These are phyloP conservation scores for Drosophila peninsularis DNA, from an alignment of 2,888 invertebrate species.

Conservation along the genomic window DNA sequence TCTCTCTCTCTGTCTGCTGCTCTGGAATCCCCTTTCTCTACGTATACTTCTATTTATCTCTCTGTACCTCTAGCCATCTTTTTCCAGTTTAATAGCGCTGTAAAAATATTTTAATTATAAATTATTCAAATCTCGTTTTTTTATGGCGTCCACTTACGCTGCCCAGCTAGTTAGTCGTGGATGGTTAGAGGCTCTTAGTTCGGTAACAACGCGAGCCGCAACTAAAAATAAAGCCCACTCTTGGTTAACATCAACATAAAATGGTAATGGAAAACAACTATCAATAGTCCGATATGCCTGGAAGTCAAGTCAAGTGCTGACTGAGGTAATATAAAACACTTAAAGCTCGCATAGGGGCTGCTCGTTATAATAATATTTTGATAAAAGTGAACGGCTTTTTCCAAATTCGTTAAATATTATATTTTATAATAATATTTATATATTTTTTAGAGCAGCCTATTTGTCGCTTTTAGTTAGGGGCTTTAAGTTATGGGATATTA, in stretches of 20 bases:
- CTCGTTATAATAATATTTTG: not conserved
- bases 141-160: conserved; percentile 43
- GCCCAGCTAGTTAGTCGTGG: conserved; percentile 17
- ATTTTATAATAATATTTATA: not conserved
- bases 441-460: not conserved
- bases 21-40: conserved; percentile 11
- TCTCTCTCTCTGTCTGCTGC: not conserved
- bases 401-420: not conserved
- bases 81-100: conserved; percentile 36
- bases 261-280: conserved; percentile 1
- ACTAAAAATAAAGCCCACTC: conserved; percentile 1
- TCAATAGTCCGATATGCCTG: conserved; percentile 7
- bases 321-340: not conserved
- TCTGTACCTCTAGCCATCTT: conserved; percentile 10
- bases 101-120: conserved; percentile 72
- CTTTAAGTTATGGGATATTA: no score
- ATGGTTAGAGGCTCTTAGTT: conserved; percentile 18
- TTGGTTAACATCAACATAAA: not conserved
- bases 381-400: not conserved
- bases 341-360: not conserved
- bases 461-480: not conserved
- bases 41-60: conserved; percentile 2
- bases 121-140: conserved; percentile 69
- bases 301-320: conserved; percentile 2
- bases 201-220: conserved; percentile 5